Base-by-base conservation (phyloP, 2,797 vertebrate species). In the Acipenser oxyrinchus region DNA sequence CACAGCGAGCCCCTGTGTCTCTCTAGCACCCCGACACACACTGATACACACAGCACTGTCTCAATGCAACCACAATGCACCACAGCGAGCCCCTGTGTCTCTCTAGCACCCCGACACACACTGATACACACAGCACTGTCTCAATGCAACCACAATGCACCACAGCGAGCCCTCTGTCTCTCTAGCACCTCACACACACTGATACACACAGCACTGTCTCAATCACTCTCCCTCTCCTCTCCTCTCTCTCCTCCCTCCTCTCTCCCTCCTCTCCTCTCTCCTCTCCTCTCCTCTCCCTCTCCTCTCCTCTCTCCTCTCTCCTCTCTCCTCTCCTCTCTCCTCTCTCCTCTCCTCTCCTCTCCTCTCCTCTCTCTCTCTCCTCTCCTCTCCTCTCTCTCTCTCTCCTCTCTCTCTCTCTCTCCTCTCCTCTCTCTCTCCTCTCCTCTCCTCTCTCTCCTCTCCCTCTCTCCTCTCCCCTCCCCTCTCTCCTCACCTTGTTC, bases 1-100 rank as follows among this genome's bases (percentile, higher is more conserved):
- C 82, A 83, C 91, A 93, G 95, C 89, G 77, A 90, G 88, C 89
- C 81, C 87, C 90, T 23, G 15, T 23, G 15, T 75, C 81, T 83
- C 81, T 81, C 78, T 63, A 62, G 18, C 18, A 51, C 53, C 64
- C 49, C 61, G 49, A 60, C 52, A 18, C 15, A 18, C 15, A 18
- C 15, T 18, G 15, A 18, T 18, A 53, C 49, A 49, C 66, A 64
- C 13, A 11, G 9, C 65, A 50, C 58, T 62, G 49, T 3, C 6
- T 7, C 9, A 18, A 48, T 10, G 23, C 63, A 49, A 8, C n/a
- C 37, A 13, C 12, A 2, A 48, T 10, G 9, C n/a, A 18, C 6
- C 51, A 9, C 49, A 51, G 51, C 50, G 6, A 49, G n/a, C 8
- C 6, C 71, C 72, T 79, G 68, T 79, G 68, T 74, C 72, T 68